Percentiles rank a stretch among this genome's conserved stretches.
These are phyloP conservation scores for Phyllotreta cruciferae DNA, from an alignment of 2,888 invertebrate species.

Conservation along the genomic window DNA sequence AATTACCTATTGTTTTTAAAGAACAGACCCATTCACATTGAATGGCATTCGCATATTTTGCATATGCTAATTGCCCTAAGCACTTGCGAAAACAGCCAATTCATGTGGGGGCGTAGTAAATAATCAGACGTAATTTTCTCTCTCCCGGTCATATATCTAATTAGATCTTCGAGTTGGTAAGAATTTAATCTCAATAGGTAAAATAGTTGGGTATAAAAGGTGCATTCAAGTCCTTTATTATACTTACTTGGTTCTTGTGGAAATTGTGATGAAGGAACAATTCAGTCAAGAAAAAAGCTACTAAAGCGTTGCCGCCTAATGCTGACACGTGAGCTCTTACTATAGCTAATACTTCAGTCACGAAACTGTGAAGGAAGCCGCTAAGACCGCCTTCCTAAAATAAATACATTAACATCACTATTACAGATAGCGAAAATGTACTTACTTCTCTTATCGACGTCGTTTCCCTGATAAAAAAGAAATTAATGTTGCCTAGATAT, in stretches of 20 bases:
- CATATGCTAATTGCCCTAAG: constrained; percentile 8
- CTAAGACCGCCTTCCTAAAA: constrained; percentile 84
- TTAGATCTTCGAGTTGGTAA: no score
- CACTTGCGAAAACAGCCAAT: neutral
- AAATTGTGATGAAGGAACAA: constrained; percentile 90
- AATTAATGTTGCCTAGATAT: constrained; percentile 89
- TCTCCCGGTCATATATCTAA: no score
- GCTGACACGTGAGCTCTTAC: constrained; percentile 92
- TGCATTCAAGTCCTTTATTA: no score
- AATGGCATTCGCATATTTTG: constrained; percentile 12
- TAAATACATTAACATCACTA: constrained; percentile 26
- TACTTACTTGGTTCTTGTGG: constrained; percentile 91
- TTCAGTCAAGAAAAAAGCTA: constrained; percentile 92
- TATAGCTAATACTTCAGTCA: constrained; percentile 92
- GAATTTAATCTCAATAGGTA: no score
- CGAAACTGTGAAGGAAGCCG: constrained; percentile 93
- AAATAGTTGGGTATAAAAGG: no score
- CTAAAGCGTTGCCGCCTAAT: constrained; percentile 93
- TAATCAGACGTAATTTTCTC: no score
- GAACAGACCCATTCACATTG: constrained; percentile 13
- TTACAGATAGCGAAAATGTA: neutral
- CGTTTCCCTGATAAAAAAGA: constrained; percentile 95
- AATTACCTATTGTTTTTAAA: constrained; percentile 40
- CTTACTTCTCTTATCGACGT: constrained; percentile 84
- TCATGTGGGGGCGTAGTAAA: neutral